These are phyloP conservation scores for Andrena marginata DNA, from an alignment of 2,888 invertebrate genomes.

Conservation along the genomic window DNA sequence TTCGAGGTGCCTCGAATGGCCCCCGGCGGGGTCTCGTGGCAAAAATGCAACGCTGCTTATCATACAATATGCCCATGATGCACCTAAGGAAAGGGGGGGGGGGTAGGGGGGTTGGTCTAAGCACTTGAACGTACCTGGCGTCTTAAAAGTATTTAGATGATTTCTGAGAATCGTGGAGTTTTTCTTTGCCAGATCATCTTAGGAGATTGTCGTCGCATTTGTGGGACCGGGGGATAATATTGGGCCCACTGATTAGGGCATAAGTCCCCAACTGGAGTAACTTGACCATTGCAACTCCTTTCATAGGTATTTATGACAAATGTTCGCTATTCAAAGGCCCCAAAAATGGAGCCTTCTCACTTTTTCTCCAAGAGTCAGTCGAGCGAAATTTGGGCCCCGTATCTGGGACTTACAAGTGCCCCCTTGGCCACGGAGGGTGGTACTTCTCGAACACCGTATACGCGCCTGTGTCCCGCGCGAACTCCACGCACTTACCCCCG, in stretches of 20 bases:
- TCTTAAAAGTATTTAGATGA: slow-evolving; percentile 15
- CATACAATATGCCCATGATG: slow-evolving; percentile 82
- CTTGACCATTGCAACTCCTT: too few species aligned
- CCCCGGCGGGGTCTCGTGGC: slow-evolving; percentile 68
- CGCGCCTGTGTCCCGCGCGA: slow-evolving; percentile 14
- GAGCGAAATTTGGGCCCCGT: too few species aligned
- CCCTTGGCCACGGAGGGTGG: not conserved
- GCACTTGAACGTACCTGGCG: slow-evolving; percentile 41
- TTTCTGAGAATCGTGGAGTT: not conserved
- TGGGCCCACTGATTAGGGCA: too few species aligned
- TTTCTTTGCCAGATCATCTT: too few species aligned
- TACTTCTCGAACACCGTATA: slow-evolving; percentile 32
- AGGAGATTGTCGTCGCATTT: too few species aligned
- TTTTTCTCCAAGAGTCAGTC: too few species aligned
- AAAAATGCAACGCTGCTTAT: slow-evolving; percentile 83
- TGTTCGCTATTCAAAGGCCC: too few species aligned
- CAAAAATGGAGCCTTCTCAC: too few species aligned
- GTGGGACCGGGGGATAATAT: too few species aligned
- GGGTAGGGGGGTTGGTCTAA: slow-evolving; percentile 2
- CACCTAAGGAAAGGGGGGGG: slow-evolving; percentile 43
- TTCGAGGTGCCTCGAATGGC: slow-evolving; percentile 64
- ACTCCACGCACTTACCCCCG: slow-evolving; percentile 73
- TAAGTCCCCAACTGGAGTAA: too few species aligned
- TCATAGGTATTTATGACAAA: too few species aligned
- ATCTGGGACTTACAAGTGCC: not conserved